Percentiles rank a stretch among this genome's conserved stretches.
These are phyloP conservation scores for Sylvietta virens DNA, from an alignment of 2,113 vertebrate genomes.

Conservation along the genomic window DNA sequence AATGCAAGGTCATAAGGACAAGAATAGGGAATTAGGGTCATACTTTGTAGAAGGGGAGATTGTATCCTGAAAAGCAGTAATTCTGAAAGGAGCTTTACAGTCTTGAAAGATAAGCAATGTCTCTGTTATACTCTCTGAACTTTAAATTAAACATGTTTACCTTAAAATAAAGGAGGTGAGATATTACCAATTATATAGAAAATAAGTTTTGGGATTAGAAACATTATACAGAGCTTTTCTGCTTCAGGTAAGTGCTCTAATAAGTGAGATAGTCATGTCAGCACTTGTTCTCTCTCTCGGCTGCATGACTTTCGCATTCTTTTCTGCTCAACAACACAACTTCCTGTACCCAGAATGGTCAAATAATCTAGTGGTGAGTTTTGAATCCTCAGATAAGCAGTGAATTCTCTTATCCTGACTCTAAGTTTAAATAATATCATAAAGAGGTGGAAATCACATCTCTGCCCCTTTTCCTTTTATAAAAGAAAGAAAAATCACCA, in stretches of 20 bases:
- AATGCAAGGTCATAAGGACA: conserved; percentile 50
- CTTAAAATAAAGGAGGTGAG: neutral
- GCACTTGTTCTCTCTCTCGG: conserved; percentile 8
- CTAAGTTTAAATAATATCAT: neutral
- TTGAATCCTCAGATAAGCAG: neutral
- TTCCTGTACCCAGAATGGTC: conserved; percentile 14
- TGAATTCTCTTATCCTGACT: neutral
- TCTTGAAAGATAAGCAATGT: conserved; percentile 12
- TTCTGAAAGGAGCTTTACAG: neutral
- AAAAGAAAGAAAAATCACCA: neutral
- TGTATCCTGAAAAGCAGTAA: conserved; percentile 32
- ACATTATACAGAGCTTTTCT: neutral
- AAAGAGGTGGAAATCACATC: neutral
- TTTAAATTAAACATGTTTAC: neutral
- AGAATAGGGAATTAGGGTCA: conserved; percentile 32
- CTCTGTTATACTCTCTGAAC: neutral
- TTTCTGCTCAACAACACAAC: conserved; percentile 13
- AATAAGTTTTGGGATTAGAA: neutral
- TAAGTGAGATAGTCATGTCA: neutral
- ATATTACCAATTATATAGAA: neutral
- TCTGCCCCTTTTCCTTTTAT: neutral
- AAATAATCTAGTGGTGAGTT: neutral
- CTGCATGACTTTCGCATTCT: conserved; percentile 23
- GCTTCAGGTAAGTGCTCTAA: neutral
- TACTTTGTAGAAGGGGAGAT: neutral